Evolutionary conservation across 2,113 vertebrate genomes (phyloP).

Genomic region (Pseudonaja textilis): DNA sequence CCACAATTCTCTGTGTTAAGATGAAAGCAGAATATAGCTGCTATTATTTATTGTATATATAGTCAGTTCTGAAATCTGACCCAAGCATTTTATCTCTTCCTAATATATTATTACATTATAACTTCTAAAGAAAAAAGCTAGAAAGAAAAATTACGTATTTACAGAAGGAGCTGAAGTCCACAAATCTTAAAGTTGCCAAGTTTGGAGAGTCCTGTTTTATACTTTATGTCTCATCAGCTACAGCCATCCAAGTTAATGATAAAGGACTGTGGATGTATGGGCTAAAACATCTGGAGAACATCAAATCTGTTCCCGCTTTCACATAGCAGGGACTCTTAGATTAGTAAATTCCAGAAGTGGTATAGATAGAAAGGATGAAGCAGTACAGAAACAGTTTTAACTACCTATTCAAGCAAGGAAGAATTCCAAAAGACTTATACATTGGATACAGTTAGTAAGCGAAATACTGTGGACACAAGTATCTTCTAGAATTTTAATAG

Average conservation of each 20-base stretch:
- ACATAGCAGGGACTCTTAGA: background rate
- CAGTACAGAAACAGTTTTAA: background rate
- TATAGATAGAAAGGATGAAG: background rate
- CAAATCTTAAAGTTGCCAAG: background rate
- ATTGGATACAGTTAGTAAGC: background rate
- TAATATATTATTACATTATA: slow-evolving; percentile 21
- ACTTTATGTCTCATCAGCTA: background rate
- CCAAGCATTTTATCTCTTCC: background rate
- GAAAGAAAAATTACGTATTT: background rate
- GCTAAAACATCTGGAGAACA: background rate
- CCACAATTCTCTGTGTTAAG: background rate
- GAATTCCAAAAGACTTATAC: background rate
- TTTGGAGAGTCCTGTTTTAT: background rate
- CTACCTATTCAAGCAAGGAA: background rate
- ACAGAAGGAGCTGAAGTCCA: background rate
- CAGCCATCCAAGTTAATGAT: background rate
- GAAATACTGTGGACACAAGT: background rate
- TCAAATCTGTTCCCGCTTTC: background rate
- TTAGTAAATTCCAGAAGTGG: background rate
- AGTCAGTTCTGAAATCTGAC: slow-evolving; percentile 8
- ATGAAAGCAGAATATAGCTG: background rate
- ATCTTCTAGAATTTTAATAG: background rate
- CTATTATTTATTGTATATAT: background rate
- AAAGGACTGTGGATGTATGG: background rate
- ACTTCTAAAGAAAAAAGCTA: background rate